These are phyloP conservation scores for Acrossocheilus wenchowensis DNA, from an alignment of 2,797 vertebrate genomes.

Conservation along the genomic window DNA sequence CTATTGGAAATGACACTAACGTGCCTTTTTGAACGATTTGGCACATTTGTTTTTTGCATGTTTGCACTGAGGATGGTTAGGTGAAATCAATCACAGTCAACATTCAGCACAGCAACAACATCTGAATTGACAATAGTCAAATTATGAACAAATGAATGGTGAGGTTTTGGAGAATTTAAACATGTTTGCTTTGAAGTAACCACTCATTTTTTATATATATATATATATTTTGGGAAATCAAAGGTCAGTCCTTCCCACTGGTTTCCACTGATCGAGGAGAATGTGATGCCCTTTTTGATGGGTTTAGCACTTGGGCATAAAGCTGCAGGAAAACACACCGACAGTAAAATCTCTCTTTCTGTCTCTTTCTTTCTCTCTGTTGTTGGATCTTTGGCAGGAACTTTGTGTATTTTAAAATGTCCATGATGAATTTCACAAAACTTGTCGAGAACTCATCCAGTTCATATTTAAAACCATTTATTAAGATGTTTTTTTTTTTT, in stretches of 20 bases:
- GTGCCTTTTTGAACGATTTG: neutral
- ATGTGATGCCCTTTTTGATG: neutral
- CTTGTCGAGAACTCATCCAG: neutral
- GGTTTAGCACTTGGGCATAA: neutral
- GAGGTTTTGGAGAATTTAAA: neutral
- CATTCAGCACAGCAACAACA: neutral
- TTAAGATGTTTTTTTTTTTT: neutral
- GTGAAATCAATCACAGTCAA: neutral
- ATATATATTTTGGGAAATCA: neutral
- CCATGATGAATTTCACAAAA: constrained; percentile 50
- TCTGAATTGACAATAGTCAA: neutral
- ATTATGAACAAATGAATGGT: neutral
- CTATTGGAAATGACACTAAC: neutral
- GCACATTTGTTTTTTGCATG: neutral
- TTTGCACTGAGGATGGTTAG: neutral
- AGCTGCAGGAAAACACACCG: neutral
- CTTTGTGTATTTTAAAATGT: neutral
- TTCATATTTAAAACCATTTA: neutral
- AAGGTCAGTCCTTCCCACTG: neutral
- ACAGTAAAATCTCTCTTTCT: neutral
- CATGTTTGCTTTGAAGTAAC: neutral
- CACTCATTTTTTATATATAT: neutral
- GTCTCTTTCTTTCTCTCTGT: constrained; percentile 1
- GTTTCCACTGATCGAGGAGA: neutral
- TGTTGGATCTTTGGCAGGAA: neutral